phyloP scores from a whole-genome alignment of 1,140 invertebrate species.

The Holcopasites calliopsidis region DNA sequence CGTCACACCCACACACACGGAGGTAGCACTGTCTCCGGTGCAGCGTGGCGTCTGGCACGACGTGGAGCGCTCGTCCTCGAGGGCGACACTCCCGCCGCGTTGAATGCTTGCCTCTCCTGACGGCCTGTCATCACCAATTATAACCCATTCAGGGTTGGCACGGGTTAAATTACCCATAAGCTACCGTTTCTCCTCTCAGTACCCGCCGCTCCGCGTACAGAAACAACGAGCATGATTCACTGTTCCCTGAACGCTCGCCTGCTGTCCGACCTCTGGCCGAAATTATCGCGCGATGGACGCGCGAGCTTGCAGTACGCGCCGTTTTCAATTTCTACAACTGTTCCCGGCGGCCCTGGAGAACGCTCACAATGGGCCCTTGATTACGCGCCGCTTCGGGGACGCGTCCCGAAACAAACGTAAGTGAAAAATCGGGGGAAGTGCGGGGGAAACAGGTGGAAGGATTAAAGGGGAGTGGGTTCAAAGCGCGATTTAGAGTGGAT shows the following conservation, averaged over 20 bases:
- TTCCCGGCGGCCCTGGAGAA: constrained; percentile 1
- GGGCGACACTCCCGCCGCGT: constrained; percentile 47
- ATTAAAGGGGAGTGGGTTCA: background rate
- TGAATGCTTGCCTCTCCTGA: constrained; percentile 68
- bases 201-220: constrained; percentile 34
- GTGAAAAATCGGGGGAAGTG: background rate
- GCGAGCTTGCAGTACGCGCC: constrained; percentile 13
- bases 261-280: constrained; percentile 5
- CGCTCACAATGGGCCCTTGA: constrained; percentile 62
- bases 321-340: no score
- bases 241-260: background rate
- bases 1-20: constrained; percentile 20
- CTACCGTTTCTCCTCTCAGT: constrained; percentile 32
- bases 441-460: background rate
- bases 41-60: constrained; percentile 32
- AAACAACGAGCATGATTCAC: constrained; percentile 65
- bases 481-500: background rate
- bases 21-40: constrained; percentile 17
- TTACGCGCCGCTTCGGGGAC: constrained; percentile 41
- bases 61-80: constrained; percentile 26
- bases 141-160: constrained; percentile 70
- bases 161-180: constrained; percentile 74
- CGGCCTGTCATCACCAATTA: constrained; percentile 76
- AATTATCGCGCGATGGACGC: constrained; percentile 45
- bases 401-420: constrained; percentile 52